These are phyloP conservation scores for Crotalus horridus DNA, from an alignment of 2,113 vertebrate genomes.

Conservation along the genomic window DNA sequence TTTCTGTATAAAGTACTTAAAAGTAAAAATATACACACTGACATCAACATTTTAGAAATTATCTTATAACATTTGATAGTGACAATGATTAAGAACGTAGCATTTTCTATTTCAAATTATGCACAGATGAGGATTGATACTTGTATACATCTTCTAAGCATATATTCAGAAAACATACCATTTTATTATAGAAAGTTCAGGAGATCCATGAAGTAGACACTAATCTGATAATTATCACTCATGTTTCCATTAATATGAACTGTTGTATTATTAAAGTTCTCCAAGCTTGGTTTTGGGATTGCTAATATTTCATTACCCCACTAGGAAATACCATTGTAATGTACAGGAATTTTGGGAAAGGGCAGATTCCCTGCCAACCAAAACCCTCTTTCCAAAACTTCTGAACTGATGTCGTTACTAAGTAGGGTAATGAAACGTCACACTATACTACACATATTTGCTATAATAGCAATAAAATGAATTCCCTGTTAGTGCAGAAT, in stretches of 20 bases:
- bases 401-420: neutral
- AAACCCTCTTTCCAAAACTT: neutral
- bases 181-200: neutral
- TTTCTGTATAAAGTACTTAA: neutral
- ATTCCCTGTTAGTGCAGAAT: neutral
- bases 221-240: neutral
- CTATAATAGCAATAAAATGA: neutral
- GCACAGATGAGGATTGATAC: neutral
- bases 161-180: neutral
- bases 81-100: neutral
- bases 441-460: neutral
- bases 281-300: neutral
- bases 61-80: neutral
- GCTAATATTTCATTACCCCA: neutral
- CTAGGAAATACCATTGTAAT: neutral
- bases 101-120: neutral
- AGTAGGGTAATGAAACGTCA: neutral
- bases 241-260: neutral
- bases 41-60: neutral
- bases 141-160: neutral
- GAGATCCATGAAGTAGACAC: neutral
- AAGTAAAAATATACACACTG: neutral
- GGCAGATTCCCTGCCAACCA: neutral
- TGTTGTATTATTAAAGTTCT: neutral
- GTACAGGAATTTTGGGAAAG: neutral